Conservation (phyloP, 2,888 invertebrate species). For the Cephus runcator region DNA sequence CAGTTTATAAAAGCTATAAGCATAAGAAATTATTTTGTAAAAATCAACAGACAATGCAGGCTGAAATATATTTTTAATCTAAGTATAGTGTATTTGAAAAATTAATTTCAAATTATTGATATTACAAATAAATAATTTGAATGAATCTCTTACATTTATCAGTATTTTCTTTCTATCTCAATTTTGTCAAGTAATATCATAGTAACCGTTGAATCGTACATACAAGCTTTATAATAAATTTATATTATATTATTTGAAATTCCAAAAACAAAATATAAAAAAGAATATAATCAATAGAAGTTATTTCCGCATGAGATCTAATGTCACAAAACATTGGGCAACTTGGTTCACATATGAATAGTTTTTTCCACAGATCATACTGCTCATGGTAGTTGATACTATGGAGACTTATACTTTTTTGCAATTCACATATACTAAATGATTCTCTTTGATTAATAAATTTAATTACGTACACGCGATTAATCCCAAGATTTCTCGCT, state of each 20-base stretch:
- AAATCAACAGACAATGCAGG: background rate
- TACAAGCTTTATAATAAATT: background rate
- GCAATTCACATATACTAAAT: background rate
- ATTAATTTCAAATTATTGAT: background rate
- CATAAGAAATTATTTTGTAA: background rate
- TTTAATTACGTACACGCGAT: background rate
- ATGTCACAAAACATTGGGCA: background rate
- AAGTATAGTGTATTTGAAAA: background rate
- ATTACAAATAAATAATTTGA: background rate
- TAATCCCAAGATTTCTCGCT: constrained; percentile 1
- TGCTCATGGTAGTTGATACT: constrained; percentile 18
- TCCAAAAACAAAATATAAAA: background rate
- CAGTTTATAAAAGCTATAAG: background rate
- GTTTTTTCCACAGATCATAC: constrained; percentile 20
- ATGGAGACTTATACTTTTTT: background rate
- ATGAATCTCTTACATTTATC: too few relatives aligned
- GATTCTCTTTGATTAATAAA: background rate
- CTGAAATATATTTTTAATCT: background rate
- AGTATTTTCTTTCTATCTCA: background rate
- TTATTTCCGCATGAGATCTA: background rate
- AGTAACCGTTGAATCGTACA: background rate
- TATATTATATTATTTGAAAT: background rate
- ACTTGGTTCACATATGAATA: background rate
- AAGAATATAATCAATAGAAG: background rate
- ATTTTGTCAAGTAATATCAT: background rate